Conservation (phyloP, 2,797 vertebrate species). For the Erethizon dorsatum region DNA sequence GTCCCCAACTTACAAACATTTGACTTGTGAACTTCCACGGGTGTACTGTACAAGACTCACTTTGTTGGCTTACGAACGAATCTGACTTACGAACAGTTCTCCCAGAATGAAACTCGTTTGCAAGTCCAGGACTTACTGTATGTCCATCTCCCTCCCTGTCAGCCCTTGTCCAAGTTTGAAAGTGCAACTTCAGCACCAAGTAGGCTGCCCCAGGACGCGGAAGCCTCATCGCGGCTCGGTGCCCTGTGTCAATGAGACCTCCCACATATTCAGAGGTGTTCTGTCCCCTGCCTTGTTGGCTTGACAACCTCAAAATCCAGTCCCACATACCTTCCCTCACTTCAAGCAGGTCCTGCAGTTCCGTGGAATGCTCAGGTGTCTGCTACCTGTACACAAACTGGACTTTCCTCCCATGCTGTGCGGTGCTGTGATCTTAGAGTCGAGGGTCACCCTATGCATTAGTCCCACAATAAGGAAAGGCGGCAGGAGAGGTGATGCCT, state of each 20-base stretch:
- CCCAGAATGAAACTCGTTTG: not conserved
- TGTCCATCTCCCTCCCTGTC: not conserved
- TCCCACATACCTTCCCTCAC: not conserved
- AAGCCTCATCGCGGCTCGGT: not conserved
- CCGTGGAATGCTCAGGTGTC: not conserved
- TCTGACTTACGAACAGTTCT: not conserved
- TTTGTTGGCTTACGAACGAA: not conserved
- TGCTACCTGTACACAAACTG: not conserved
- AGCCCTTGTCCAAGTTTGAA: not conserved
- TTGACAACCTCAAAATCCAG: not conserved
- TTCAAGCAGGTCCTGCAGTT: not conserved
- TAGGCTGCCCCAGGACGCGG: not conserved
- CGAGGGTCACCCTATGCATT: no score
- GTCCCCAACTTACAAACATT: not conserved
- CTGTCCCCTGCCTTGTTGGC: not conserved
- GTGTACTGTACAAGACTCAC: not conserved
- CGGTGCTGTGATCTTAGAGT: not conserved
- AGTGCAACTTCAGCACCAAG: not conserved
- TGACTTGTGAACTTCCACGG: not conserved
- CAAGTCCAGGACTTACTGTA: not conserved
- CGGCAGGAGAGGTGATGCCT: not conserved
- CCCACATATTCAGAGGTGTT: not conserved
- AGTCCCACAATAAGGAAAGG: not conserved
- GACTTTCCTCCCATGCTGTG: not conserved
- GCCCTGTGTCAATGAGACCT: not conserved